phyloP scores from a whole-genome alignment of 1,140 invertebrate species.

The Danaus plexippus region DNA sequence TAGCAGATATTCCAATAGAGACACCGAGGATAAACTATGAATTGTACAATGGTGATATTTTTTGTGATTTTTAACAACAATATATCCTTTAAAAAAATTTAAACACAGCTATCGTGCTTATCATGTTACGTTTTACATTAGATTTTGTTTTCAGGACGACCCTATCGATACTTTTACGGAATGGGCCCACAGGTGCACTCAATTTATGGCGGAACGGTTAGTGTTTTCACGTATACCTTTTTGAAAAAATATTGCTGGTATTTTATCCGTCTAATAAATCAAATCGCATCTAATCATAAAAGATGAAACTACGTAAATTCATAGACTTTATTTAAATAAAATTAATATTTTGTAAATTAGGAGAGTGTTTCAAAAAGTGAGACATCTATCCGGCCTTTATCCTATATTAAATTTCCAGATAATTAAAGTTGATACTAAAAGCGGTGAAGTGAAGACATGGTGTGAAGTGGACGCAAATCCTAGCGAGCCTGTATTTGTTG shows the following conservation, averaged over 20 bases:
- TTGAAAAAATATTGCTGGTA: neutral
- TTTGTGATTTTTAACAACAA: neutral
- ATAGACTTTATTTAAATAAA: neutral
- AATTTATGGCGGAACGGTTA: slow-evolving; percentile 84
- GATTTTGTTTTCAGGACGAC: slow-evolving; percentile 58
- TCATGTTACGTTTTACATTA: too few relatives aligned
- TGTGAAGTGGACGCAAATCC: slow-evolving; percentile 18
- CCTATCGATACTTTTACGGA: slow-evolving; percentile 90
- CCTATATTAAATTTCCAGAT: slow-evolving; percentile 18
- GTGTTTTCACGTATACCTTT: slow-evolving; percentile 11
- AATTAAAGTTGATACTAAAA: slow-evolving; percentile 21
- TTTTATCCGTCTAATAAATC: neutral
- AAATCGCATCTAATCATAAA: neutral
- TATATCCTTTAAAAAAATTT: slow-evolving; percentile 1
- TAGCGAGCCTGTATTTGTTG: slow-evolving; percentile 23
- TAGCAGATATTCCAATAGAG: slow-evolving; percentile 86
- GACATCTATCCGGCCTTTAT: neutral
- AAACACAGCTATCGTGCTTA: neutral
- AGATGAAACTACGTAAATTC: neutral
- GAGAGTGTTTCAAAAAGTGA: neutral
- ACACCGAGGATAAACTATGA: slow-evolving; percentile 87
- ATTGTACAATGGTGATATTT: slow-evolving; percentile 72
- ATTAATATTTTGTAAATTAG: neutral
- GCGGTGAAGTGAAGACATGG: slow-evolving; percentile 23
- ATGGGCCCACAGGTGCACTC: slow-evolving; percentile 88